Evolutionary conservation across 2,888 invertebrate genomes (phyloP).

Genomic region (Cantharis flavilabris): DNA sequence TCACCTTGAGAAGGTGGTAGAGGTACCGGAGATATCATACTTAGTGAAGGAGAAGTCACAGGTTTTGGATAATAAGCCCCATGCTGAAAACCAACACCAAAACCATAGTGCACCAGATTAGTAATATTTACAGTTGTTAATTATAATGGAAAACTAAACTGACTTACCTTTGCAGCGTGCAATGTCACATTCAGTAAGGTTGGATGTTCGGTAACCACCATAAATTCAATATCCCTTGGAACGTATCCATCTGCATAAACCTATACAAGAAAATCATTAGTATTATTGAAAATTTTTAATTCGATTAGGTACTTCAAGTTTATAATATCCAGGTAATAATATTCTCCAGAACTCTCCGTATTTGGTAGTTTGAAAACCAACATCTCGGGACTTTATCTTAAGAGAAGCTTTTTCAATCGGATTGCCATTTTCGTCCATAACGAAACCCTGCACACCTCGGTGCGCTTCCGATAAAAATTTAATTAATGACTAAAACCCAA

Average conservation of each 20-base stretch:
- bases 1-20: constrained; percentile 35
- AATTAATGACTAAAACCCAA: constrained; percentile 69
- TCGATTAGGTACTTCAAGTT: constrained; percentile 69
- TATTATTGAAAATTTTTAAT: constrained; percentile 1
- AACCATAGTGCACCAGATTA: constrained; percentile 1
- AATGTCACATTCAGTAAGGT: constrained; percentile 83
- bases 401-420: constrained; percentile 80
- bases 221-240: constrained; percentile 83
- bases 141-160: not conserved
- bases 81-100: constrained; percentile 46
- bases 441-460: constrained; percentile 87
- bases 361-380: constrained; percentile 83
- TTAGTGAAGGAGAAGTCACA: constrained; percentile 52
- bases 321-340: constrained; percentile 84
- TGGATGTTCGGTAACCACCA: constrained; percentile 84
- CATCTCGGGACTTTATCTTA: constrained; percentile 80
- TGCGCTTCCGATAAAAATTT: constrained; percentile 86
- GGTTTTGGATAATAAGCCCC: constrained; percentile 50
- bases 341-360: constrained; percentile 96
- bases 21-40: constrained; percentile 43
- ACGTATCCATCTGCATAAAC: constrained; percentile 83
- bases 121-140: too few relatives aligned
- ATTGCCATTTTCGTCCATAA: constrained; percentile 76
- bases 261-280: constrained; percentile 54
- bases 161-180: constrained; percentile 75